A percentile compares a stretch with the other conserved stretches of the same genome.
phyloP scores from a whole-genome alignment of 2,797 vertebrate species.

The Malacoraja senta region DNA sequence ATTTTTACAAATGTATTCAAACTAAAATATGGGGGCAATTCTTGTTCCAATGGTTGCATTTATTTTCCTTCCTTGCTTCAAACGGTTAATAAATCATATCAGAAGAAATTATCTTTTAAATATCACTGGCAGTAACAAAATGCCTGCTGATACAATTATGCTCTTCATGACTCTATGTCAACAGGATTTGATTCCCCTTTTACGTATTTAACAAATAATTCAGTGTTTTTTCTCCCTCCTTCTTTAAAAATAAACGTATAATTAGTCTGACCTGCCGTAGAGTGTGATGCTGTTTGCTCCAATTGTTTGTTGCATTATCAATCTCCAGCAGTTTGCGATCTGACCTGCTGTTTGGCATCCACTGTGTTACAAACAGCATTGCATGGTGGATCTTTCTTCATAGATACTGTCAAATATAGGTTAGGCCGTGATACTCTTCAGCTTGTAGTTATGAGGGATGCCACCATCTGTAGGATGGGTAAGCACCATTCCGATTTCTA shows the following conservation, averaged over 20 bases:
- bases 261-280: neutral
- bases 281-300: neutral
- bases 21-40: neutral
- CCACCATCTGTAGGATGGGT: too few relatives aligned
- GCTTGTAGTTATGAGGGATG: too few relatives aligned
- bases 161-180: conserved; percentile 10
- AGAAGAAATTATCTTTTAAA: neutral
- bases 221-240: neutral
- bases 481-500: too few relatives aligned
- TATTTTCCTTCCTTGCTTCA: neutral
- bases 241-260: neutral
- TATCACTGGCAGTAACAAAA: neutral
- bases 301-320: conserved; percentile 2
- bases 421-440: too few relatives aligned
- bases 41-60: neutral
- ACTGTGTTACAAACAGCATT: conserved; percentile 12
- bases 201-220: conserved; percentile 9
- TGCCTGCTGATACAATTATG: conserved; percentile 28
- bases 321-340: neutral
- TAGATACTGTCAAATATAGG: neutral
- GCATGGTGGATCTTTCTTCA: neutral
- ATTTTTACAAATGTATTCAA: neutral
- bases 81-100: neutral
- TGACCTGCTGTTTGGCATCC: conserved; percentile 17
- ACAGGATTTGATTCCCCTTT: conserved; percentile 5